Evolutionary conservation across 2,797 vertebrate genomes (phyloP).

Genomic region (Ptychadena robeensis): DNA sequence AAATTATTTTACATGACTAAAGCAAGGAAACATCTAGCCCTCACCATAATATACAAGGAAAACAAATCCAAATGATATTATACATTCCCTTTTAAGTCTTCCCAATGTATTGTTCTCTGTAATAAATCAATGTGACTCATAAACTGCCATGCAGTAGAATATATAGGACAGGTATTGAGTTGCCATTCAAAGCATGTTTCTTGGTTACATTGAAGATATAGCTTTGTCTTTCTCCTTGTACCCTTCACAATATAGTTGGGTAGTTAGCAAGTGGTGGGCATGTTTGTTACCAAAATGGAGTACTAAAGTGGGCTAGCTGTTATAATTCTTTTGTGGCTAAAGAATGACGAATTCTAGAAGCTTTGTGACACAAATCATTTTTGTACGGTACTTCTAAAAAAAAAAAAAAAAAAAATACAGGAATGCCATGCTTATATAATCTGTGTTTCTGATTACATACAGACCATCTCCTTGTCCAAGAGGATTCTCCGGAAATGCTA

Average conservation of each 20-base stretch:
- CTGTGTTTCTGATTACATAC: conserved; percentile 52
- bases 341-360: no score
- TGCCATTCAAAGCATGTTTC: background rate
- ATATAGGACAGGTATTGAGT: background rate
- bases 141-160: background rate
- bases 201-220: background rate
- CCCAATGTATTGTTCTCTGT: background rate
- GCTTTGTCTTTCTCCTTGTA: background rate
- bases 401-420: no score
- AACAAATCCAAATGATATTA: no score
- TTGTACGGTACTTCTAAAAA: background rate
- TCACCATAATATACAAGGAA: no score
- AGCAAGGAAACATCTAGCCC: no score
- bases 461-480: conserved; percentile 91
- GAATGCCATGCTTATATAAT: no score
- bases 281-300: background rate
- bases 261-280: no score
- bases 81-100: background rate
- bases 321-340: no score
- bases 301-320: no score
- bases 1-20: no score
- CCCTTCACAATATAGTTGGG: no score
- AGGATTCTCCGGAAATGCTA: conserved; percentile 86
- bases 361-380: no score
- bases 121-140: background rate